Evolutionary conservation across 2,888 invertebrate species (phyloP).

Genomic region (Hecatera dysodea): DNA sequence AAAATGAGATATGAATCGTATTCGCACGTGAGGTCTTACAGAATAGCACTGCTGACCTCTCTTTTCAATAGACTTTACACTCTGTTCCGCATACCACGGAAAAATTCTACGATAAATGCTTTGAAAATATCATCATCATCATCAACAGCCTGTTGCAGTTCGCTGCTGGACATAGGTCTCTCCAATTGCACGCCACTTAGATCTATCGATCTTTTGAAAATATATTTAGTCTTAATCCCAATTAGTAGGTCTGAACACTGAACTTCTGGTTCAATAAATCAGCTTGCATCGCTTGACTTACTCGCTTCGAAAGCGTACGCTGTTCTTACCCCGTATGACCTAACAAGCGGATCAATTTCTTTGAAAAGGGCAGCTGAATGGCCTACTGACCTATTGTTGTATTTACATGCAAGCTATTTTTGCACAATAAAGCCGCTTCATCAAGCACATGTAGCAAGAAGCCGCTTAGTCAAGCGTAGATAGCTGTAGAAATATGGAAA

Average conservation of each 20-base stretch:
- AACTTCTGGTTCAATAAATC: not conserved
- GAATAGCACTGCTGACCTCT: too few species aligned
- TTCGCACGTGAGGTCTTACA: too few species aligned
- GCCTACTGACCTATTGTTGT: conserved; percentile 49
- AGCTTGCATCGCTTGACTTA: not conserved
- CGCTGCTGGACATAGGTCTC: too few species aligned
- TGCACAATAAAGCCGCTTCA: conserved; percentile 13
- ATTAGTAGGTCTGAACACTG: not conserved
- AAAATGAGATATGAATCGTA: too few species aligned
- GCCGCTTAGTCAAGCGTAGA: conserved; percentile 17
- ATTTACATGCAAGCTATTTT: conserved; percentile 23
- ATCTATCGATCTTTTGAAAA: too few species aligned
- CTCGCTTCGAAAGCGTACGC: not conserved
- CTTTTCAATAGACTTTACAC: too few species aligned
- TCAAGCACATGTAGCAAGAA: not conserved
- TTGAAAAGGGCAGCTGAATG: conserved; percentile 32
- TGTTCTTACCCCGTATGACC: not conserved
- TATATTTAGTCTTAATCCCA: not conserved
- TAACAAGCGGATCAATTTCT: conserved; percentile 11
- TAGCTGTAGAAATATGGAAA: conserved; percentile 14
- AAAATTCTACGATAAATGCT: not conserved
- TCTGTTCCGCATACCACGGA: too few species aligned
- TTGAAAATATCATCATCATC: not conserved
- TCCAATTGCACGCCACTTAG: too few species aligned
- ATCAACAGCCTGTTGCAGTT: too few species aligned